Evolutionary conservation across 2,797 vertebrate genomes (phyloP), one percentile per base, ranked within the genome.

Genomic region (Melanotaenia pygmaea): DNA sequence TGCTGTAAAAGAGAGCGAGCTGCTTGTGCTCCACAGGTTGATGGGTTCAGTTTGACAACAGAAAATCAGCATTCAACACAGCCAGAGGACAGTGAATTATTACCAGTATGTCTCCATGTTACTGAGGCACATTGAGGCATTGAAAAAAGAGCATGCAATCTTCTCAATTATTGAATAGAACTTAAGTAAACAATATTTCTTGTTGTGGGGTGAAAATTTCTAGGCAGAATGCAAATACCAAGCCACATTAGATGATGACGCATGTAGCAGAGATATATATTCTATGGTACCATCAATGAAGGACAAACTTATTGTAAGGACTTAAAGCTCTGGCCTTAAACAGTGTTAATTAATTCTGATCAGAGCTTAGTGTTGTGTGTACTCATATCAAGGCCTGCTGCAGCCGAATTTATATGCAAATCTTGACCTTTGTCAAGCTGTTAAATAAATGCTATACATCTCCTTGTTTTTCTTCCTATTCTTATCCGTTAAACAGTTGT

Each of bases 351-450:
- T 77, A 61, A 30, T 47, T 81, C 40, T 75, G 50, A 38, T 56
- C 37, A 8, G 54, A 62, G 26, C 59, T 70, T 59, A 35, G 5
- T 16, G 63, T 65, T 5, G 26, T 14, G 24, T 60, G 22, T n/a
- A 12, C 69, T 77, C 43, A 4, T 28, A 79, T 76, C 64, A 82
- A 85, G 65, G 72, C 73, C 67, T 7, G 28, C 51, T 8, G 22
- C 70, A 16, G 35, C 72, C 7, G 74, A 76, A 80, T 85, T 76
- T 79, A 67, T 69, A 83, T 88, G 79, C 74, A 85, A 85, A 87
- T 81, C 1, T 35, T 76, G 76, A 87, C 83, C 86, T 90, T 89
- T 82, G 71, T 56, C 37, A 37, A 64, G 73, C 74, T 81, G 67
- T 64, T 54, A 16, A 51, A 68, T 58, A 62, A 70, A 75, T 30